Evolutionary conservation across 2,797 vertebrate species (phyloP), one percentile per base, ranked within the genome.

Genomic region (Antennarius maculatus): DNA sequence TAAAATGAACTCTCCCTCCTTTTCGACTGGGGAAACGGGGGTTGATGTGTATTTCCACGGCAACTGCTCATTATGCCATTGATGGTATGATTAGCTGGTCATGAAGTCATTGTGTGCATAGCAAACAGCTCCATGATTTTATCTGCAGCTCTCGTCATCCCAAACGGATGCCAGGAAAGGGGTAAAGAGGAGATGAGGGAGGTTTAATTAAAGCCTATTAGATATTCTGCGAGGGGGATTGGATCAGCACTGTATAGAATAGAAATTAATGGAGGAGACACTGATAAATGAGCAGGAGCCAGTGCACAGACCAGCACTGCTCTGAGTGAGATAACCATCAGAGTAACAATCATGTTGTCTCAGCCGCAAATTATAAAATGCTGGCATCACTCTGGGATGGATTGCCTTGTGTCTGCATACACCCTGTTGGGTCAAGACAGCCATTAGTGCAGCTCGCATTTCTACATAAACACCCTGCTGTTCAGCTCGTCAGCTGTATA

Each of bases 51-150:
- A 94, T 95, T 93, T 94, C 90, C 84, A 78, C 91, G 80, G 93
- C 93, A 92, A 93, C 93, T 90, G 88, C 93, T 94, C 92, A 93
- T 95, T 94, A 92, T 91, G 86, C 88, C 93, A 92, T 88, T 94
- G 93, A 95, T 93, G 92, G 70, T 86, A 91, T 96, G 95, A 96
- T 96, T 96, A 95, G 91, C 93, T 94, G 93, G 87, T 93, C 93
- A 93, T 56, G 31, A 92, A 91, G 88, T 83, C 92, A 93, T 92
- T 92, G 92, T 94, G 89, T 92, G 94, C 94, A 95, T 95, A 94
- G 94, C 94, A 95, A 96, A 95, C 94, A 94, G 93, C 92, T 86
- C 84, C 88, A 57, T 77, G 71, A 81, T 88, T 34, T 84, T 73
- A 95, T 95, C 92, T 94, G 86, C 90, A 90, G 89, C 86, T 84